Percentiles rank a stretch among this genome's conserved stretches.
Conservation (phyloP, 2,888 invertebrate species). For the Volucella bombylans region DNA sequence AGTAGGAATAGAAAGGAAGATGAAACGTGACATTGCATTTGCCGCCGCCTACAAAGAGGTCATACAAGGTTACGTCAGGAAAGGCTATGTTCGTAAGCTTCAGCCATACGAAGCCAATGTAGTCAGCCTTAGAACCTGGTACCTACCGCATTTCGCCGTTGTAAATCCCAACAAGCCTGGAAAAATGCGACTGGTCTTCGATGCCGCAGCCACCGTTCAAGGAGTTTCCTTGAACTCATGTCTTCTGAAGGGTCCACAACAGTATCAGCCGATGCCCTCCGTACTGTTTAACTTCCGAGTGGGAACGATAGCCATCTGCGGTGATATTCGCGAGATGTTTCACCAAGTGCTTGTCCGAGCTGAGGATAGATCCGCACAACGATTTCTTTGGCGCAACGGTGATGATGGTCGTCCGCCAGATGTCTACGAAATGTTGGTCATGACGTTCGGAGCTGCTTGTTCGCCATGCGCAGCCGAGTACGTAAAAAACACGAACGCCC, state of each 20-base stretch:
- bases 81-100: no score
- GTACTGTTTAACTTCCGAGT: neutral
- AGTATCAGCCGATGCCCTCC: neutral
- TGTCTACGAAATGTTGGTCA: neutral
- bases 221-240: neutral
- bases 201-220: neutral
- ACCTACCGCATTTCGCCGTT: neutral
- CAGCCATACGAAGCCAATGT: no score
- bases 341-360: neutral
- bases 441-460: neutral
- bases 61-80: no score
- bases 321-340: neutral
- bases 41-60: no score
- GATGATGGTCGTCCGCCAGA: neutral
- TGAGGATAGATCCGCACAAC: no score
- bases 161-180: constrained; percentile 1
- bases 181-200: neutral
- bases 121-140: no score
- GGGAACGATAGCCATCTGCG: neutral
- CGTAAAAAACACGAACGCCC: neutral
- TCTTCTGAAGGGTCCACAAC: neutral
- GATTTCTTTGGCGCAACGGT: neutral
- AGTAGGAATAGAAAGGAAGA: no score
- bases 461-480: neutral
- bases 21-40: no score